Evolutionary conservation across 2,797 vertebrate species (phyloP).

Genomic region (Ara ararauna): DNA sequence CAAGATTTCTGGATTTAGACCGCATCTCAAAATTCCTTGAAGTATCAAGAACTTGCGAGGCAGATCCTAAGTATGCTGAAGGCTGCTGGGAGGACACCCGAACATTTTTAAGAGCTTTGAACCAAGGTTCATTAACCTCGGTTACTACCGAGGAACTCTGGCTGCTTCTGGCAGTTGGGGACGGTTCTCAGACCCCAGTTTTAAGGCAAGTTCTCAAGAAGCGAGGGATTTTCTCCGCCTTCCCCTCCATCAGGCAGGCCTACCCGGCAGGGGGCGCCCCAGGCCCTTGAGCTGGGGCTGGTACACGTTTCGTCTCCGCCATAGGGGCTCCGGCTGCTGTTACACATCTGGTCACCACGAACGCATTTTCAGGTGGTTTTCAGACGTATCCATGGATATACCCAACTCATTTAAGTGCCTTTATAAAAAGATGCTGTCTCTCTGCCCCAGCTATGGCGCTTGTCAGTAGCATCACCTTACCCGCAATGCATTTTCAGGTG

Average conservation of each 20-base stretch:
- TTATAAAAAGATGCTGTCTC: background rate
- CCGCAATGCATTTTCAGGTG: background rate
- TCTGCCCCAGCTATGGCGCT: background rate
- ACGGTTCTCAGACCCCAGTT: background rate
- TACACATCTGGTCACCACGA: background rate
- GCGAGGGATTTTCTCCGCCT: background rate
- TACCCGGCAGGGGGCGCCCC: background rate
- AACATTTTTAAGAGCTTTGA: background rate
- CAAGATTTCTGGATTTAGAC: background rate
- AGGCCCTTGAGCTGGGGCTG: background rate
- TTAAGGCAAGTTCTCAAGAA: background rate
- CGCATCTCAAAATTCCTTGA: background rate
- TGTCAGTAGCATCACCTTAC: background rate
- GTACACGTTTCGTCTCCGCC: background rate
- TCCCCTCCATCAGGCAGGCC: background rate
- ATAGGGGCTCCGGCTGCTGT: background rate
- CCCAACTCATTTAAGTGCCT: background rate
- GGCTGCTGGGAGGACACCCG: background rate
- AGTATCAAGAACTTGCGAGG: background rate
- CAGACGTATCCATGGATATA: background rate
- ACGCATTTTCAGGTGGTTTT: background rate
- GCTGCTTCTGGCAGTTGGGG: background rate
- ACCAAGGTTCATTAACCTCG: rapidly evolving
- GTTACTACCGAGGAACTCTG: background rate
- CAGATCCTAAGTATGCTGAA: background rate